Conservation (phyloP, 1,140 invertebrate species). For the Atopsyche davidsoni region DNA sequence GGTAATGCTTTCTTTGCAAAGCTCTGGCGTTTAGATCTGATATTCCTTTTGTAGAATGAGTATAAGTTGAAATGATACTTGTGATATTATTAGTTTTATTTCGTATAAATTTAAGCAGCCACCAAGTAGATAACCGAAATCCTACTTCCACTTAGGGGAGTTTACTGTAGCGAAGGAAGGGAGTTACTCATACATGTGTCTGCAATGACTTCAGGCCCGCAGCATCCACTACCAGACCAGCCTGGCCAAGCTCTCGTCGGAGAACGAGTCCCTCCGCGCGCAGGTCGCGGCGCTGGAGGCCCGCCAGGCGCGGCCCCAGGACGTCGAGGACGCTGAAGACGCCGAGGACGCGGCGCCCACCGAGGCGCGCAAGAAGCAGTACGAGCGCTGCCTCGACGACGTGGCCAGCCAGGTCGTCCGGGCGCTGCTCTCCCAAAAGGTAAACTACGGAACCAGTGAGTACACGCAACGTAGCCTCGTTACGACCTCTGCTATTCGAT, state of each 20-base stretch:
- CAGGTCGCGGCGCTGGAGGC: slow-evolving; percentile 42
- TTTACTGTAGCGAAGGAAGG: not conserved
- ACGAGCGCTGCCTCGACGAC: slow-evolving; percentile 70
- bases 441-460: no score
- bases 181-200: not conserved
- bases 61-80: no score
- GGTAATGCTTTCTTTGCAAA: no score
- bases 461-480: no score
- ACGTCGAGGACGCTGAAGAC: slow-evolving; percentile 58
- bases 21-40: no score
- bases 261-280: slow-evolving; percentile 66
- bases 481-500: no score
- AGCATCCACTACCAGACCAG: slow-evolving; percentile 68
- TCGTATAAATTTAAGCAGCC: no score
- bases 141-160: no score
- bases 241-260: slow-evolving; percentile 62
- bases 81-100: no score
- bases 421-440: slow-evolving; percentile 77
- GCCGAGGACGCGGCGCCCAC: slow-evolving; percentile 53
- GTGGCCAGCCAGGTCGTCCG: slow-evolving; percentile 75
- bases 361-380: slow-evolving; percentile 59
- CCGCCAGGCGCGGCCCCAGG: slow-evolving; percentile 53
- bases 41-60: no score
- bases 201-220: slow-evolving; percentile 52
- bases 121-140: no score